Evolutionary conservation across 2,113 vertebrate species (phyloP), one percentile per base, ranked within the genome.

Genomic region (Lethenteron reissneri): DNA sequence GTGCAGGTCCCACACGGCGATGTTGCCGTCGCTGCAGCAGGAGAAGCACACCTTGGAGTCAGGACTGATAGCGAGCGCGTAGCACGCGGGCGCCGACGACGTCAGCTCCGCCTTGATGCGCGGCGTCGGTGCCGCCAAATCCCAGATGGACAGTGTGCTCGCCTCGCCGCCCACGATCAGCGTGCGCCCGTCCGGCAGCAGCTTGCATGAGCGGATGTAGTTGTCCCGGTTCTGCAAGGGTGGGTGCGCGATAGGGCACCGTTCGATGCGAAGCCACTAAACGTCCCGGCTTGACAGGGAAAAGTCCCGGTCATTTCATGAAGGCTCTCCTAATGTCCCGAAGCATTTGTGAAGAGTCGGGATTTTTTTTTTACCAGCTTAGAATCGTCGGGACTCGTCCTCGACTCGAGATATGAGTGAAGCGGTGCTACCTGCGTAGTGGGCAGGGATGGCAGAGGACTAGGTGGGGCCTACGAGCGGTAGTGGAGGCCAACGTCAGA

Each of bases 11-110:
- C 92, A 97, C 58, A 97, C 92, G 0, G 90, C 92, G 3, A 97
- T 94, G 82, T 97, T 97, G 57, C 92, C 92, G 1, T 97, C 92
- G 0, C 88, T 91, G 83, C 92, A 97, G 83, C 92, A 97, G 77
- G 91, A 97, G 81, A 95, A 95, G 83, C 91, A 97, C 77, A 95
- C 92, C 79, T 97, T 97, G 82, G 92, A 90, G 0, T 97, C 91
- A 0, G 92, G 92, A 80, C 91, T 95, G 81, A 97, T 97, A 78
- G 92, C 91, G 80, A 97, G 79, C 1, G 92, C 92, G 1, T 97
- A 97, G 81, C 92, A 97, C 76, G 92, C 92, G 0, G 92, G 92
- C 1, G 92, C 92, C 0, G 92, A 97, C 71, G 89, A 94, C 1
- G 92, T 95, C 58, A 97, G 83, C 80, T 97, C 92, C 0, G 91